A percentile compares a stretch with the other conserved stretches of the same genome.
Evolutionary conservation across 37 sponge, comb jelly and placozoan genomes (phyloP).

Genomic region (Axinella damicornis): DNA sequence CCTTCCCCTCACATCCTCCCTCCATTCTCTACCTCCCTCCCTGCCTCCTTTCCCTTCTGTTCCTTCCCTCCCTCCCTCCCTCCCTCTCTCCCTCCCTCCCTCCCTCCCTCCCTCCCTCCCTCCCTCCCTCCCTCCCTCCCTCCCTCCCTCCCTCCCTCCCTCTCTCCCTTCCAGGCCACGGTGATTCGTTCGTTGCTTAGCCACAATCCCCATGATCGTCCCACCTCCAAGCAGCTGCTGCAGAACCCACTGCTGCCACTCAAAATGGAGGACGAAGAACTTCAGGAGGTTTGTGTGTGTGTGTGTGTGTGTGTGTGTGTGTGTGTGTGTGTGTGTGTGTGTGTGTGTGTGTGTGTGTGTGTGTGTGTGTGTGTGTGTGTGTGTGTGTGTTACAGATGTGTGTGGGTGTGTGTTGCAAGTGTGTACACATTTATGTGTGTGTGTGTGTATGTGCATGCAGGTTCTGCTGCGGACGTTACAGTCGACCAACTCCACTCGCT

Average conservation of each 20-base stretch:
- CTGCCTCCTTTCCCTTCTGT: too few species aligned
- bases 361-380: conserved; percentile 2
- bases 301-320: too few species aligned
- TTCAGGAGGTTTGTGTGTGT: conserved; percentile 70
- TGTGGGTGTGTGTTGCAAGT: not conserved
- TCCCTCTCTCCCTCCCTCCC: too few species aligned
- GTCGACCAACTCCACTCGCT: conserved; percentile 73
- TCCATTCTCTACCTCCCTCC: not conserved
- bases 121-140: too few species aligned
- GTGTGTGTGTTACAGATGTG: not conserved
- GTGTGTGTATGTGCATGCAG: conserved; percentile 19
- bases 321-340: too few species aligned
- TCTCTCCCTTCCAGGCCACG: conserved; percentile 14
- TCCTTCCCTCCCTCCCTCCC: not conserved
- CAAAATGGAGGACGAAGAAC: conserved; percentile 88
- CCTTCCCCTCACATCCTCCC: not conserved
- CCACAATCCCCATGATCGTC: conserved; percentile 84
- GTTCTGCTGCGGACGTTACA: conserved; percentile 71
- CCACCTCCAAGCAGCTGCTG: conserved; percentile 82
- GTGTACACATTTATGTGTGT: not conserved
- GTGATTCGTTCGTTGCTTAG: conserved; percentile 69
- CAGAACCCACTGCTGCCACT: conserved; percentile 82
- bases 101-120: too few species aligned
- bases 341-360: too few species aligned
- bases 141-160: too few species aligned